Percentiles rank a stretch among this genome's conserved stretches.
These are phyloP conservation scores for Uropetala carovei DNA, from an alignment of 2,888 invertebrate genomes.

Conservation along the genomic window DNA sequence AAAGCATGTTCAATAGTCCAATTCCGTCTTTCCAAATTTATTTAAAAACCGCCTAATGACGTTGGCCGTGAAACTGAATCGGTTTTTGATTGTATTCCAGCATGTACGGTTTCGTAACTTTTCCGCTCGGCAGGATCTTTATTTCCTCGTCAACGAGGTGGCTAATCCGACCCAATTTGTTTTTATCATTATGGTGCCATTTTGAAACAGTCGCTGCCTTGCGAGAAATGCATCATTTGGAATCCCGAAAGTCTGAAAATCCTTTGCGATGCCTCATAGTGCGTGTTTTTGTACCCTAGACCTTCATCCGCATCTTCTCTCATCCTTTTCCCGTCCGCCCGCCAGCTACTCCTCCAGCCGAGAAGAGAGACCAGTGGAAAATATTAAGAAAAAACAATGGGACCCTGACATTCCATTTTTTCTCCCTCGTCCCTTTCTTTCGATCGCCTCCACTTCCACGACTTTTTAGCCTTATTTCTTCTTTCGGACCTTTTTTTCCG, in stretches of 20 bases:
- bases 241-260: neutral
- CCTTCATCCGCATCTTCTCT: neutral
- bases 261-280: neutral
- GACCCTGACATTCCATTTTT: neutral
- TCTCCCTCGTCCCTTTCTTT: conserved; percentile 8
- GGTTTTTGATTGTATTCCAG: neutral
- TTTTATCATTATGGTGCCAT: neutral
- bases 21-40: too few relatives aligned
- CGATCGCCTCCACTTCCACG: neutral
- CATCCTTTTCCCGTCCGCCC: too few relatives aligned
- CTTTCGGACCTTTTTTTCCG: neutral
- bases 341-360: neutral
- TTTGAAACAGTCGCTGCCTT: neutral
- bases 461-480: neutral
- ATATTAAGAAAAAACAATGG: neutral
- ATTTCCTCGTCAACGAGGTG: neutral
- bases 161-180: neutral
- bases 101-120: neutral
- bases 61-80: neutral
- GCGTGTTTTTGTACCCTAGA: conserved; percentile 1
- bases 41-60: too few relatives aligned
- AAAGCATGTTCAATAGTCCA: too few relatives aligned
- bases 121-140: neutral
- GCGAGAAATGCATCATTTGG: conserved; percentile 1
- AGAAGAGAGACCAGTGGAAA: neutral